Base-by-base conservation (phyloP, 2,797 vertebrate species). In the Etheostoma perlongum region DNA sequence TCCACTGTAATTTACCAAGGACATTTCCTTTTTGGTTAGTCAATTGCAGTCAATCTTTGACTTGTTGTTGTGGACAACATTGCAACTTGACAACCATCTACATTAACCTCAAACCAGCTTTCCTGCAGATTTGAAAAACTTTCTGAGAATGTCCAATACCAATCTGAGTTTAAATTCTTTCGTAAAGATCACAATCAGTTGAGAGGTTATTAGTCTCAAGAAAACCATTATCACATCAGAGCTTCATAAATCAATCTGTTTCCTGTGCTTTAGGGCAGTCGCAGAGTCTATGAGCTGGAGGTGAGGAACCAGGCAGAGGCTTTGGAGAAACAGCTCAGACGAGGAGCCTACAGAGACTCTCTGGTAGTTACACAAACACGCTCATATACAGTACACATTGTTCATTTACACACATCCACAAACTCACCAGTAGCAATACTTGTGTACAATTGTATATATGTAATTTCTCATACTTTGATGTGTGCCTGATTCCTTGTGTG, bases 231-330 rank as follows among this genome's bases (percentile, higher is more conserved):
- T 40, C 10, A 12, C 36, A 40, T 40, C 36, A 40, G 36, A 40
- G 36, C 36, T 40, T 40, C 10, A 40, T 40, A 11, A 40, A 40
- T 40, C 36, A 40, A 12, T 23, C 2, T 33, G 36, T 76, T 67
- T 65, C 55, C 9, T 91, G 72, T 81, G 67, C 66, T 69, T 71
- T 87, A 99, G 98, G 97, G 97, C 16, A 99, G 97, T 80, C 95
- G 96, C 83, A 96, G 95, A 88, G 96, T 96, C 51, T 99, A 98
- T 1, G 97, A 99, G 91, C 76, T 97, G 80, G 97, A 99, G 88
- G 97, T 98, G 81, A 96, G 96, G 64, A 96, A 94, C 88, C 96
- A 97, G 85, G 96, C 96, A 0, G 91, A 94, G 75, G 89, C 84
- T 72, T 85, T 99, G 84, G 97, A 98, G 85, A 97, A 96, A 64